A percentile compares a stretch with the other conserved stretches of the same genome.
Conservation (phyloP, 92 coral and sea anemone species). For the Zoanthus solanderi region DNA sequence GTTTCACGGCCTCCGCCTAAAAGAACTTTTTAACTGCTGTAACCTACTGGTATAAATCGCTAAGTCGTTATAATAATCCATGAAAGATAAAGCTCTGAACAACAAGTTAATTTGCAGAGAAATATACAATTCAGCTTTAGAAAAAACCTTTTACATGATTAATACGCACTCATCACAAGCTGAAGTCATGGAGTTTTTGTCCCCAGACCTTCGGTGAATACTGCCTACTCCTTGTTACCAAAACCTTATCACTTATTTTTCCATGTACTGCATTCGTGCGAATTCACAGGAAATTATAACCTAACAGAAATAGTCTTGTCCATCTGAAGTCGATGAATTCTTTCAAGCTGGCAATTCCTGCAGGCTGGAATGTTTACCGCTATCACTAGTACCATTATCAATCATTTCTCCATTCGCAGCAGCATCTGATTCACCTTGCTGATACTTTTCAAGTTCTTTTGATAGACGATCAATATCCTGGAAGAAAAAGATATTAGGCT, state of each 20-base stretch:
- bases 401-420: slow-evolving; percentile 18
- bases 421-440: slow-evolving; percentile 5
- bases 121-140: too few relatives aligned
- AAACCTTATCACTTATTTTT: neutral
- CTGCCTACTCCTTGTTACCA: neutral
- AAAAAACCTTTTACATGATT: too few relatives aligned
- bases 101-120: too few relatives aligned
- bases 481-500: neutral
- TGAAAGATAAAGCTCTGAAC: too few relatives aligned
- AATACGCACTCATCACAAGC: too few relatives aligned
- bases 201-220: too few relatives aligned
- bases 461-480: slow-evolving; percentile 46
- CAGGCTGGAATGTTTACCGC: neutral
- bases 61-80: too few relatives aligned
- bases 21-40: too few relatives aligned
- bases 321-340: neutral
- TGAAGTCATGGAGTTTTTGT: too few relatives aligned
- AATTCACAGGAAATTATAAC: neutral
- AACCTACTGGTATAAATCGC: too few relatives aligned
- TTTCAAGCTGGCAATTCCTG: neutral
- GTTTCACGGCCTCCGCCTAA: too few relatives aligned
- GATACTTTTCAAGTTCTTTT: slow-evolving; percentile 33
- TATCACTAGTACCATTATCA: neutral
- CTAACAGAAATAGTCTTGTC: neutral
- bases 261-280: neutral